Conservation (phyloP, 2,113 vertebrate genomes). For the Percopsis transmontana region DNA sequence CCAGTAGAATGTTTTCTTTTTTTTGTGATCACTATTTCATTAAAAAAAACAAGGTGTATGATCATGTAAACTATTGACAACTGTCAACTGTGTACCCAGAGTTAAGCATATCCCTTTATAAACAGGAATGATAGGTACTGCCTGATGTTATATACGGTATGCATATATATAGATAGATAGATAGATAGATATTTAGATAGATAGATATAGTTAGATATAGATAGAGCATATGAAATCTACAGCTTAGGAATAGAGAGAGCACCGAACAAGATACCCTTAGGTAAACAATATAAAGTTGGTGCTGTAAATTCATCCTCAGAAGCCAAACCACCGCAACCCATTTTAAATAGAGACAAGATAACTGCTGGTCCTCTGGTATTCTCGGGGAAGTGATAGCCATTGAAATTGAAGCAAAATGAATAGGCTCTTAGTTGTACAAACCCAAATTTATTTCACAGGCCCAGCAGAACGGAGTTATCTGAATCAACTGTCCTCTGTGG, state of each 20-base stretch:
- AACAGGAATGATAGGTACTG: slow-evolving; percentile 42
- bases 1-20: too few relatives aligned
- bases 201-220: too few relatives aligned
- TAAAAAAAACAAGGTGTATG: too few relatives aligned
- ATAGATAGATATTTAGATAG: too few relatives aligned
- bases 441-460: slow-evolving; percentile 69
- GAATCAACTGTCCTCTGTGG: slow-evolving; percentile 66
- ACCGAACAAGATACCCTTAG: slow-evolving; percentile 59
- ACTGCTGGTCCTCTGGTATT: slow-evolving; percentile 59
- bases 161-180: too few relatives aligned
- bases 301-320: slow-evolving; percentile 48
- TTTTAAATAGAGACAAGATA: slow-evolving; percentile 74
- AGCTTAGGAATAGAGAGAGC: slow-evolving; percentile 45
- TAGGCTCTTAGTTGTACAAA: slow-evolving; percentile 60
- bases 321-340: slow-evolving; percentile 60
- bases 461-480: slow-evolving; percentile 66
- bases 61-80: slow-evolving; percentile 28
- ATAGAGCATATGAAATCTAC: slow-evolving; percentile 49
- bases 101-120: slow-evolving; percentile 55
- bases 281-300: slow-evolving; percentile 63
- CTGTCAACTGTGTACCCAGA: slow-evolving; percentile 2
- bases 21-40: too few relatives aligned
- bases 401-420: slow-evolving; percentile 68
- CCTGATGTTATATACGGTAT: slow-evolving; percentile 56
- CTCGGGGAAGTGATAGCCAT: slow-evolving; percentile 55